Evolutionary conservation across 2,113 vertebrate species (phyloP).

Genomic region (Vicugna pacos): DNA sequence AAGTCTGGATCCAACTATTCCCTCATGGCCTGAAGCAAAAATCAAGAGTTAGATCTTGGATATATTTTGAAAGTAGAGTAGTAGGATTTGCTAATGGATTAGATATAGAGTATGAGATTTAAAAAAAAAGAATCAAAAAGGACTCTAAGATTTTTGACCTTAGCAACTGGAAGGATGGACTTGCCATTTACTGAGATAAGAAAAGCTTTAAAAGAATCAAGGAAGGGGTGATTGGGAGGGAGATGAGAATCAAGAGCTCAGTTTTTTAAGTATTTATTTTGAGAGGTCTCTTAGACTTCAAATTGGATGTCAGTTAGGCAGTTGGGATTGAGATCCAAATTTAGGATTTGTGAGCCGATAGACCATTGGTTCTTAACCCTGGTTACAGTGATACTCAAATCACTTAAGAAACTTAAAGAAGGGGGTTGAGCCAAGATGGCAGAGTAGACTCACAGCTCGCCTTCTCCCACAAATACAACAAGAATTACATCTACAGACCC

Average conservation of each 20-base stretch:
- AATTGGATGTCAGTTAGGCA: neutral
- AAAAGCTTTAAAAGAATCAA: neutral
- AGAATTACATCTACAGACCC: too few species aligned
- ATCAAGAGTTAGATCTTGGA: neutral
- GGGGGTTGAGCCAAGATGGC: too few species aligned
- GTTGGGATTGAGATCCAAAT: neutral
- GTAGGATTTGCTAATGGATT: neutral
- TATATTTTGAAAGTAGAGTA: neutral
- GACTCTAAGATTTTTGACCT: slow-evolving; percentile 22
- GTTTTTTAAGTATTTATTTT: slow-evolving; percentile 1
- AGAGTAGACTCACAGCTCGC: too few species aligned
- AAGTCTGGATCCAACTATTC: neutral
- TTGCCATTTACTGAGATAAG: neutral
- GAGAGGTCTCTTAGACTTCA: neutral
- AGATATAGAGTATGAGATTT: neutral
- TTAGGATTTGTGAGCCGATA: neutral
- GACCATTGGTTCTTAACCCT: slow-evolving; percentile 3
- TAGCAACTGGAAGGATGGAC: neutral
- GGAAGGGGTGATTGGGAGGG: neutral
- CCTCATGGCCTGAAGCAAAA: neutral
- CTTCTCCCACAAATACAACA: too few species aligned
- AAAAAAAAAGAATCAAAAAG: neutral
- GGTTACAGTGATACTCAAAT: neutral
- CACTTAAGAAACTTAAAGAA: neutral
- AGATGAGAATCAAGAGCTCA: neutral